Base-by-base conservation (phyloP, 1,140 invertebrate species). In the Panagrolaimus sp. region DNA sequence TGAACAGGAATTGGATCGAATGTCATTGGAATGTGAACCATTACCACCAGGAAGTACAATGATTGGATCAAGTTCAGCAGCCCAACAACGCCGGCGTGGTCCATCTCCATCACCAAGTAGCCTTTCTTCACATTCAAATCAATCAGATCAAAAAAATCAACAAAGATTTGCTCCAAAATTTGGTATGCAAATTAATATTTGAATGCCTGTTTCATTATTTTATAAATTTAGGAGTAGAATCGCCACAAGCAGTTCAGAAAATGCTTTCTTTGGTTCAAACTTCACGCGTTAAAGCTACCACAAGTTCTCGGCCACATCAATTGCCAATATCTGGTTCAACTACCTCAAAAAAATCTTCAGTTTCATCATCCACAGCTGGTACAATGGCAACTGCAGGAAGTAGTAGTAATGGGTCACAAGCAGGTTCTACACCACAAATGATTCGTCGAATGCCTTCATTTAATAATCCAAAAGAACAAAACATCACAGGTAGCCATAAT, bases 201-300 rank as follows among this genome's bases (percentile, higher is more conserved):
- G 27, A 63, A 47, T n/a, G 67, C 45, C 69, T 62, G 7, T 7
- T 47, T 9, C n/a, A 46, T n/a, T n/a, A 25, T 63, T n/a, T 64
- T 48, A 25, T 9, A 11, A n/a, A 11, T n/a, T 65, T 53, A 85
- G 92, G 93, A 72, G 91, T 93, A 42, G 92, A 92, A 38, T 96
- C 93, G 27, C 93, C 93, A 4, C 92, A 96, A 85, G 92, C 93
- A 1, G 92, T 96, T 5, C 87, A 92, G 71, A 96, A 96, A 82
- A 88, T 96, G 80, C 85, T 96, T 68, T 89, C 92, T 1, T 86
- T 97, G 88, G 25, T 90, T 88, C 66, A 96, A 93, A 85, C 92
- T 91, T 13, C 87, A 90, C 63, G 92, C 63, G 68, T 77, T 14
- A 80, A 78, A 48, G 63, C 45, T 3, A 27, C 27, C n/a, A 9